phyloP scores from a whole-genome alignment of 2,797 vertebrate species.

The Chrosomus eos region DNA sequence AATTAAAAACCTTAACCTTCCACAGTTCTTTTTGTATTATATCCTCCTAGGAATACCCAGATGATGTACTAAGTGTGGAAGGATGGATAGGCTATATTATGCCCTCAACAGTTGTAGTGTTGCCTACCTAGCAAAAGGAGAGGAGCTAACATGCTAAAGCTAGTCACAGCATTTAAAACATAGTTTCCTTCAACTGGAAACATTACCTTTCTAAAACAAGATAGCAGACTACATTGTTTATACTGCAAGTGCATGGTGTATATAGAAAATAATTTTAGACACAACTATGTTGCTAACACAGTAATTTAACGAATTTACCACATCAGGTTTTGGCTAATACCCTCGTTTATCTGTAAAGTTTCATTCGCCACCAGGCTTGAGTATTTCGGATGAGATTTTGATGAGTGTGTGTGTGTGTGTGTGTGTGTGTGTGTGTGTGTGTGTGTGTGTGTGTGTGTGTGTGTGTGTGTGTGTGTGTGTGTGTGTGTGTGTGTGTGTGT shows the following conservation, averaged over 20 bases:
- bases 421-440: too few species aligned
- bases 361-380: background rate
- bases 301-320: background rate
- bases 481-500: slow-evolving; percentile 5
- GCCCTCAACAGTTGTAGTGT: background rate
- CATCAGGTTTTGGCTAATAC: background rate
- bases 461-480: too few species aligned
- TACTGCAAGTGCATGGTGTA: background rate
- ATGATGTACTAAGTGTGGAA: background rate
- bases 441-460: slow-evolving; percentile 16
- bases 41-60: background rate
- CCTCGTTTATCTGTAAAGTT: slow-evolving; percentile 31
- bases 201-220: background rate
- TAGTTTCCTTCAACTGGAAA: background rate
- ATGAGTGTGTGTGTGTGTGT: too few species aligned
- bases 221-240: background rate
- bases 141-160: slow-evolving; percentile 5
- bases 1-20: background rate
- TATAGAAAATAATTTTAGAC: background rate
- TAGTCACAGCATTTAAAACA: background rate
- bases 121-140: background rate
- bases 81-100: background rate
- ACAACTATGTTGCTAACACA: background rate
- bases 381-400: background rate
- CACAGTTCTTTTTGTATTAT: background rate